These are phyloP conservation scores for Acleris holmiana DNA, from an alignment of 2,888 invertebrate species.

Conservation along the genomic window DNA sequence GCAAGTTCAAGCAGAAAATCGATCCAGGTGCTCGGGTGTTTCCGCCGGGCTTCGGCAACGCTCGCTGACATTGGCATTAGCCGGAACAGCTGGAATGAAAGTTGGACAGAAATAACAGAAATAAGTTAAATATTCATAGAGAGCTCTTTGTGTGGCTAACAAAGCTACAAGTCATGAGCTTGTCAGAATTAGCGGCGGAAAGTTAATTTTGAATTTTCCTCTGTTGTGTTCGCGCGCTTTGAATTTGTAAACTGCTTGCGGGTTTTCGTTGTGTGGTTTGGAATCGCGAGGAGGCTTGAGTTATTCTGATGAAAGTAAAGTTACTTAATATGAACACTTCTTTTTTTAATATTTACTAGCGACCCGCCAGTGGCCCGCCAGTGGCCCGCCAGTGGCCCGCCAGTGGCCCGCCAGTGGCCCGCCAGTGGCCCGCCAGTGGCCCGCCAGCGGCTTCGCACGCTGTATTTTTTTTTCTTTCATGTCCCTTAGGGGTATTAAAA, in stretches of 20 bases:
- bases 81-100: slow-evolving; percentile 41
- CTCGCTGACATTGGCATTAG: slow-evolving; percentile 54
- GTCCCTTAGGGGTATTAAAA: no score
- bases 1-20: slow-evolving; percentile 71
- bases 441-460: no score
- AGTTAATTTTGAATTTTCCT: slow-evolving; percentile 25
- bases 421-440: no score
- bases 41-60: slow-evolving; percentile 51
- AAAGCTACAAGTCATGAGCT: slow-evolving; percentile 30
- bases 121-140: slow-evolving; percentile 45
- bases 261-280: slow-evolving; percentile 5
- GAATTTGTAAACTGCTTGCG: slow-evolving; percentile 16
- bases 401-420: no score
- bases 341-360: no score
- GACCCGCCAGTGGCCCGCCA: no score
- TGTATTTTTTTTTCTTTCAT: no score
- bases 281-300: neutral
- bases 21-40: slow-evolving; percentile 59
- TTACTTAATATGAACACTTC: no score
- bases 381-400: no score
- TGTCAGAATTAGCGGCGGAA: slow-evolving; percentile 20
- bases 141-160: slow-evolving; percentile 41
- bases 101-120: slow-evolving; percentile 44
- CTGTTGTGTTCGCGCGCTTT: slow-evolving; percentile 10
- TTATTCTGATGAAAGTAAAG: neutral